These are phyloP conservation scores for Octodonta nipae DNA, from an alignment of 2,888 invertebrate genomes.

Conservation along the genomic window DNA sequence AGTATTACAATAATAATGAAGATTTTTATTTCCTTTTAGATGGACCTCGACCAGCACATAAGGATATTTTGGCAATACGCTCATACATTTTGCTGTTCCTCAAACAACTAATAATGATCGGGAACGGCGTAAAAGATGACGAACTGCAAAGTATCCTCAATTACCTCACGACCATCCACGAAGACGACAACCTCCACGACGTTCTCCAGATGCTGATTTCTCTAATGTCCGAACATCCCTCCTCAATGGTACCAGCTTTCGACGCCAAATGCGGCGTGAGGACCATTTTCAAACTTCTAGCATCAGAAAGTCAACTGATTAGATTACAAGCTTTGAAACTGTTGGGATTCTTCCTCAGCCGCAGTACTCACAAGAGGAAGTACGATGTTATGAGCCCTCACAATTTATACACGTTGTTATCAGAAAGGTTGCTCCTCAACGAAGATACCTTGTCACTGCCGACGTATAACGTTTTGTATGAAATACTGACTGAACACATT, in stretches of 20 bases:
- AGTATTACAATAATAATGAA: too few species aligned
- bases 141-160: conserved; percentile 97
- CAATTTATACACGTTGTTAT: conserved; percentile 92
- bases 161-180: conserved; percentile 93
- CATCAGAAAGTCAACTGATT: conserved; percentile 91
- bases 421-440: conserved; percentile 78
- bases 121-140: conserved; percentile 94
- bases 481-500: conserved; percentile 95
- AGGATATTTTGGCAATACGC: conserved; percentile 86
- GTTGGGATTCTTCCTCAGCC: conserved; percentile 91
- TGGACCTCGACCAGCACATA: conserved; percentile 85
- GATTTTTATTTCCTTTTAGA: conserved; percentile 51
- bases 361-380: conserved; percentile 97
- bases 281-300: conserved; percentile 90
- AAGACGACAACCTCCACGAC: conserved; percentile 98
- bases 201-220: conserved; percentile 94
- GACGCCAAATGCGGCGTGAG: conserved; percentile 94
- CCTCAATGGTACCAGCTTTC: conserved; percentile 97
- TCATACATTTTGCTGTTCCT: conserved; percentile 90
- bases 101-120: conserved; percentile 91
- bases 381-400: conserved; percentile 98
- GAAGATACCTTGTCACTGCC: conserved; percentile 83
- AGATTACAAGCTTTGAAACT: conserved; percentile 91
- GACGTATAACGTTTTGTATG: conserved; percentile 96
- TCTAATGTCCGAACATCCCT: conserved; percentile 95